Evolutionary conservation across 2,888 invertebrate species (phyloP).

Genomic region (Congeria kusceri): DNA sequence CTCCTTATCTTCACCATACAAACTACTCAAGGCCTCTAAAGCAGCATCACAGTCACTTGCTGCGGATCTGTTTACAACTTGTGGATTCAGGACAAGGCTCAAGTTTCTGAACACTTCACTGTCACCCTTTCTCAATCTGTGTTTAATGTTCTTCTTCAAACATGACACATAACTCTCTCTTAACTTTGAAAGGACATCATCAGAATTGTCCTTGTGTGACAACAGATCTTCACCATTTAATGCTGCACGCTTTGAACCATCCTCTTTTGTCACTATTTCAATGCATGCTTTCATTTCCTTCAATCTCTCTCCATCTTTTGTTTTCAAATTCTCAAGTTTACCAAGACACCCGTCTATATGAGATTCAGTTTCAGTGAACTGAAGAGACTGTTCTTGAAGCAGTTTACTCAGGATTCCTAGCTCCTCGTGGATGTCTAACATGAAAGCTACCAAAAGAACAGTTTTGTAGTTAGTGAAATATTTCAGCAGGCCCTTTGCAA

Average conservation of each 20-base stretch:
- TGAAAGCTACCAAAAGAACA: slow-evolving; percentile 7
- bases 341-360: slow-evolving; percentile 9
- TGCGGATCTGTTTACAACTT: not conserved
- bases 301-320: slow-evolving; percentile 3
- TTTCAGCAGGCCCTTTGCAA: slow-evolving; percentile 16
- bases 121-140: slow-evolving; percentile 28
- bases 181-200: no score
- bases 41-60: slow-evolving; percentile 1
- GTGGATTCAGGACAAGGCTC: slow-evolving; percentile 21
- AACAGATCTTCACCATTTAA: no score
- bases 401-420: slow-evolving; percentile 8
- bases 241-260: not conserved
- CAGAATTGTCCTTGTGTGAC: no score
- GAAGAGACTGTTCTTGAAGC: slow-evolving; percentile 6
- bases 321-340: not conserved
- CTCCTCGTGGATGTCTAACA: slow-evolving; percentile 38
- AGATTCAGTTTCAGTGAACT: slow-evolving; percentile 4
- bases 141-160: slow-evolving; percentile 31
- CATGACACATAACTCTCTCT: no score
- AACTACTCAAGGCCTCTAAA: slow-evolving; percentile 19
- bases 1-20: slow-evolving; percentile 38
- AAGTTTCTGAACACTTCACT: slow-evolving; percentile 16
- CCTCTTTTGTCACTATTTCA: not conserved
- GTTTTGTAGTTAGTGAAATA: slow-evolving; percentile 34
- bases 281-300: slow-evolving; percentile 17